Evolutionary conservation across 2,888 invertebrate species (phyloP), one percentile per base, ranked within the genome.

Genomic region (Parnassius smintheus): DNA sequence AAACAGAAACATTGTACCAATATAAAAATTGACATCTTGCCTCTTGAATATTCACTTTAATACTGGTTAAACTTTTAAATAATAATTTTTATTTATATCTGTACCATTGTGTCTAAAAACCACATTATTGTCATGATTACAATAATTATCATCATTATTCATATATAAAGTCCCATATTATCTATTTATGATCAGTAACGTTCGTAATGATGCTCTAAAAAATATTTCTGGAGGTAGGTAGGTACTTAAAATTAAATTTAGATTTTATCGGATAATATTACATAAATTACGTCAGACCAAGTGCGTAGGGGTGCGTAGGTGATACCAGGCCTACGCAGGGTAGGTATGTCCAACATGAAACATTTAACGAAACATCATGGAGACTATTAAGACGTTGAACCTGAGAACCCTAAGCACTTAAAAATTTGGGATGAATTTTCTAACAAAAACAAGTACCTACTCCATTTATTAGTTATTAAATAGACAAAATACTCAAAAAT

Each of bases 1-100:
- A 80, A 68, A 67, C 69, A 77, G 60, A 71, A 72, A 67, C 70
- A 77, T 45, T 80, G 66, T 53, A 79, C 66, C 54, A 76, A 66
- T 60, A 74, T 75, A 50, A 75, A 70, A 49, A 81, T 77, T 65
- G 64, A 73, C 68, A 74, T 72, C 59, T 61, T 67, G 49, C 52
- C 53, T 46, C 35, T 35, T 7, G 35, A 35, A 22, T 13, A 49
- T 61, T 25, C 55, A 13, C n/a, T 41, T 63, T 18, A 44, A 41
- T 52, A 13, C 2, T 7, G 50, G n/a, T 51, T 35, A 46, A 18
- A 41, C 2, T 53, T 18, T 18, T 58, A 10, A 42, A 55, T 13
- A 59, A n/a, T 8, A 4, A 50, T 49, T 59, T 63, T 18, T 59
- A 63, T 62, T 57, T 44, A 52, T 48, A 41, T 13, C 10, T 52